Base-by-base conservation (phyloP, 23 tunicate species). In the Diplosoma virens region DNA sequence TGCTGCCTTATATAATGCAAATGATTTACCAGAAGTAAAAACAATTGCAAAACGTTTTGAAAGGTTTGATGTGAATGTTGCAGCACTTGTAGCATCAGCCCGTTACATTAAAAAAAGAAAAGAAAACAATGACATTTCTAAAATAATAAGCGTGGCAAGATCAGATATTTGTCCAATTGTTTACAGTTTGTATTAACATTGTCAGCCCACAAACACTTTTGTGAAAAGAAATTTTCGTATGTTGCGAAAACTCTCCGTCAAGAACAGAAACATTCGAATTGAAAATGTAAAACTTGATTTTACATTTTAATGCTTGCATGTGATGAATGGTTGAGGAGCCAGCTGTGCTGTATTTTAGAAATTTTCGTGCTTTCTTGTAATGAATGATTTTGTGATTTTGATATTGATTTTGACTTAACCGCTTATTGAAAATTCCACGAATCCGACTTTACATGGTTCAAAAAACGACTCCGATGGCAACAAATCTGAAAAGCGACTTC, bases 1-100 rank as follows among this genome's bases (percentile, higher is more conserved):
- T 31, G 81, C 70, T 59, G 81, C 68, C 28, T 58, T 48, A 24
- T 73, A 50, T 73, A 17, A 73, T 26, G 32, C 79, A 14, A 73
- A 25, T 4, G 59, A 58, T 58, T 28, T 30, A 33, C 63, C 30
- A 2, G 70, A 76, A 76, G 70, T 58, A 24, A 58, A 34, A 32
- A 4, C 25, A 17, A 76, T 76, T 76, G 69, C 34, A 4, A 53
- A 47, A 31, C 16, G 4, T 47, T 47, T 47, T 73, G 25, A 30
- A 33, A 26, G 31, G 24, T 30, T 25, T 53, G 67, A 33, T 18
- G 9, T 52, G 7, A 25, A 48, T 9, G 61, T 73, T 21, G 25
- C 23, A 21, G 25, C 75, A 61, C 30, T 37, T 68, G 75, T 53
- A 36, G 29, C 54, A 37, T 17, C 4, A 68, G 25, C 52, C 4